Evolutionary conservation across 2,888 invertebrate species (phyloP).

Genomic region (Pardosa pseudoannulata): DNA sequence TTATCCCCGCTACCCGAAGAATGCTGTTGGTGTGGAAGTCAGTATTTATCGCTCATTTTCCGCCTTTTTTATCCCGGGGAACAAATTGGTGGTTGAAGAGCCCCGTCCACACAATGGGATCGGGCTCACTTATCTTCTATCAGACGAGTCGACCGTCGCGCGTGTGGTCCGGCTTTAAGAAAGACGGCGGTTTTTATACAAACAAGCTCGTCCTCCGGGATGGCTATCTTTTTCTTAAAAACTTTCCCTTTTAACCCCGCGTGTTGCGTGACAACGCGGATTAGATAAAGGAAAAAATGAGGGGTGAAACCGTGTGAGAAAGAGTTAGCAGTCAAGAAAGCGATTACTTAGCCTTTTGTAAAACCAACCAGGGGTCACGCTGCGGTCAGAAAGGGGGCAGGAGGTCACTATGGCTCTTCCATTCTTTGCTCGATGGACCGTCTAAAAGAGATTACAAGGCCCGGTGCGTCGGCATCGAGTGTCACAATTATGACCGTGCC

Average conservation of each 20-base stretch:
- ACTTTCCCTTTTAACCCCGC: background rate
- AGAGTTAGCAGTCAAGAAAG: too few relatives aligned
- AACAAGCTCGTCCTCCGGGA: too few relatives aligned
- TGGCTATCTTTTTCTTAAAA: background rate
- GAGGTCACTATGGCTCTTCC: background rate
- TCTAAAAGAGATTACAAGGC: too few relatives aligned
- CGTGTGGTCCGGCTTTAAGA: background rate
- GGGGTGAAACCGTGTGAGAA: too few relatives aligned
- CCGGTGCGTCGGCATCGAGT: too few relatives aligned
- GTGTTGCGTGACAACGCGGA: background rate
- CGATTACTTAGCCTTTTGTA: background rate
- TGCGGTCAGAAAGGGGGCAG: background rate
- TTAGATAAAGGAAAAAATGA: too few relatives aligned
- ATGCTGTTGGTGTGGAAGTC: too few relatives aligned
- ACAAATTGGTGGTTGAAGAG: background rate
- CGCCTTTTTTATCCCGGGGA: background rate
- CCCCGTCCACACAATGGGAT: background rate
- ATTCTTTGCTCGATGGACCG: background rate
- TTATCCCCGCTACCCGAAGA: too few relatives aligned
- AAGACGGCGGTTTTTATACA: too few relatives aligned
- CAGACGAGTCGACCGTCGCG: too few relatives aligned
- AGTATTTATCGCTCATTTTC: background rate
- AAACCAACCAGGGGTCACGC: background rate
- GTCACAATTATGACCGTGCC: too few relatives aligned
- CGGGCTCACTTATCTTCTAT: too few relatives aligned